phyloP scores from a whole-genome alignment of 2,797 vertebrate genomes.

The Gymnopithys bicolor region DNA sequence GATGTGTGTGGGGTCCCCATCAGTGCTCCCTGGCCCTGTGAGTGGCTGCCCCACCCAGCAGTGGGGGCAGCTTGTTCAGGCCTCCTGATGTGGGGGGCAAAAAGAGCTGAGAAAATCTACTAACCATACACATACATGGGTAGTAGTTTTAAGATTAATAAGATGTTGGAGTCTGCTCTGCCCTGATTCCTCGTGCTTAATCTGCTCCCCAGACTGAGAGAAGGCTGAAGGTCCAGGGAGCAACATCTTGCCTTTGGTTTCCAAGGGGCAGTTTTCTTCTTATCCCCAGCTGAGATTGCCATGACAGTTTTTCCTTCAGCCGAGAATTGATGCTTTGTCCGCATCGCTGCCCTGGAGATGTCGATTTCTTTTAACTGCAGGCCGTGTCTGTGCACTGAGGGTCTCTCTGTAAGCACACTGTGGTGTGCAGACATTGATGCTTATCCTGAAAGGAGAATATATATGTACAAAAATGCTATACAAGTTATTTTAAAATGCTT shows the following conservation, averaged over 20 bases:
- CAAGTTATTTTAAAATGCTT: neutral
- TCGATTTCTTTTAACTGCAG: neutral
- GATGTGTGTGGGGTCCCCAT: accelerated
- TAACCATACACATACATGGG: neutral
- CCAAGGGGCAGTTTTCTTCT: neutral
- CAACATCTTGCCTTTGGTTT: neutral
- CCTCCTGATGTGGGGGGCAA: neutral
- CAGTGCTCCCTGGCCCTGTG: neutral
- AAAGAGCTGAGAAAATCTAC: neutral
- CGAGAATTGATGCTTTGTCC: neutral
- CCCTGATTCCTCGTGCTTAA: accelerated
- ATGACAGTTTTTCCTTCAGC: neutral
- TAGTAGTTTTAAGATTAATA: neutral
- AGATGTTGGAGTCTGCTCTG: neutral
- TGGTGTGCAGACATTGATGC: accelerated
- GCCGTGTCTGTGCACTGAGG: neutral
- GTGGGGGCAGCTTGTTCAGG: neutral
- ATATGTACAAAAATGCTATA: neutral
- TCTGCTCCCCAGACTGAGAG: neutral
- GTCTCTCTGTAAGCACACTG: neutral
- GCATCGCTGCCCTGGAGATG: neutral
- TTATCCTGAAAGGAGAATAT: neutral
- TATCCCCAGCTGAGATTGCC: neutral
- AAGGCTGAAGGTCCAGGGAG: neutral
- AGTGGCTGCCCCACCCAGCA: accelerated